These are phyloP conservation scores for Chanos chanos DNA, from an alignment of 2,797 vertebrate genomes.

Conservation along the genomic window DNA sequence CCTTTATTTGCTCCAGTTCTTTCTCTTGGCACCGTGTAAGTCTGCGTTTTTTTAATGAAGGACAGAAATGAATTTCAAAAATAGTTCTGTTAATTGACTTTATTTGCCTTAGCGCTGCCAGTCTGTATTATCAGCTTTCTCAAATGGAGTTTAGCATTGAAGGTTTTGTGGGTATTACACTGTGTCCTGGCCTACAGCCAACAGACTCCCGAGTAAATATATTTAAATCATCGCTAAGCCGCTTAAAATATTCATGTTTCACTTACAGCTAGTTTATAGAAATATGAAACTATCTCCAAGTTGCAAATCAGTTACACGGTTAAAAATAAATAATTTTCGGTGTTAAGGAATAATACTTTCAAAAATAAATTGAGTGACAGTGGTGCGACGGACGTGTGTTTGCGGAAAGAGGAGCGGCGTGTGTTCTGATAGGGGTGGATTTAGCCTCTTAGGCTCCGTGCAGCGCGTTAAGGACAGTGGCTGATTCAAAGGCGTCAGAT, in stretches of 20 bases:
- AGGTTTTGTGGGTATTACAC: slow-evolving; percentile 79
- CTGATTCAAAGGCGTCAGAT: slow-evolving; percentile 39
- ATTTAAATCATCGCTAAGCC: slow-evolving; percentile 90
- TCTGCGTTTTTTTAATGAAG: slow-evolving; percentile 60
- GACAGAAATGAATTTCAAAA: slow-evolving; percentile 71
- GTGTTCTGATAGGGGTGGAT: slow-evolving; percentile 51
- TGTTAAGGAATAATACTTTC: slow-evolving; percentile 38
- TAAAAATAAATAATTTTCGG: slow-evolving; percentile 46
- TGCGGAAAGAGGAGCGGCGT: slow-evolving; percentile 19
- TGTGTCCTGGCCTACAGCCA: slow-evolving; percentile 79
- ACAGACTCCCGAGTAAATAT: slow-evolving; percentile 81
- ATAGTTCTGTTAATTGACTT: slow-evolving; percentile 77
- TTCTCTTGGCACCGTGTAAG: slow-evolving; percentile 56
- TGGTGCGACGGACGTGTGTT: too few species aligned
- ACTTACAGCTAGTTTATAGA: slow-evolving; percentile 82
- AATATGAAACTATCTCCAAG: slow-evolving; percentile 79
- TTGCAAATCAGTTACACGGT: slow-evolving; percentile 72
- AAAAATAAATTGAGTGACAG: slow-evolving; percentile 21
- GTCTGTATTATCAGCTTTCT: slow-evolving; percentile 77
- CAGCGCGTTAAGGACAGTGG: neutral
- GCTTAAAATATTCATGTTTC: slow-evolving; percentile 90
- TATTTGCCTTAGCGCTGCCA: slow-evolving; percentile 80
- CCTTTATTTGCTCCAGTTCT: slow-evolving; percentile 61
- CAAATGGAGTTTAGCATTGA: slow-evolving; percentile 80
- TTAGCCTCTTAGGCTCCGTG: slow-evolving; percentile 39